These are phyloP conservation scores for Neodiprion pinetum DNA, from an alignment of 1,140 invertebrate species.

Conservation along the genomic window DNA sequence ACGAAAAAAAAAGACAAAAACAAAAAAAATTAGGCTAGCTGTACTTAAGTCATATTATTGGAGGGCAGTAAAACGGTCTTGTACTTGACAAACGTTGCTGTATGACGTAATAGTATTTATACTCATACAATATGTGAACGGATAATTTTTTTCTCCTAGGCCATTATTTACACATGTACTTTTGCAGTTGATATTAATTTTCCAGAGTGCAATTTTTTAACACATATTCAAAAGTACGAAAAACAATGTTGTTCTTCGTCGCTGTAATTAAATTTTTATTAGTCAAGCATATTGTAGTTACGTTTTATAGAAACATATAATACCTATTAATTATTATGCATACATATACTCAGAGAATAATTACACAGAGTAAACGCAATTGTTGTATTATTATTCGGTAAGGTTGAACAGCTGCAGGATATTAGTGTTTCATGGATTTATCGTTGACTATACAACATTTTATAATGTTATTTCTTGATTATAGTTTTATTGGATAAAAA, in stretches of 20 bases:
- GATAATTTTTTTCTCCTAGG: too few relatives aligned
- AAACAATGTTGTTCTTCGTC: too few relatives aligned
- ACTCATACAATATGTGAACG: too few relatives aligned
- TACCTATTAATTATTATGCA: neutral
- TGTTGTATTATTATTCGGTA: slow-evolving; percentile 26
- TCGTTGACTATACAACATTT: slow-evolving; percentile 34
- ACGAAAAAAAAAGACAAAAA: too few relatives aligned
- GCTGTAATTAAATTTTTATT: too few relatives aligned
- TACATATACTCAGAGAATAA: neutral
- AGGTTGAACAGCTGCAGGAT: slow-evolving; percentile 17
- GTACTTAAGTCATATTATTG: neutral
- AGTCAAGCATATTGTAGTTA: too few relatives aligned
- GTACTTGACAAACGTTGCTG: neutral
- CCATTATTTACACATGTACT: too few relatives aligned
- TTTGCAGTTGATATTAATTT: too few relatives aligned
- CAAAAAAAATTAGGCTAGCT: neutral
- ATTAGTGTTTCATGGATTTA: slow-evolving; percentile 18
- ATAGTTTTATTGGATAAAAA: slow-evolving; percentile 15
- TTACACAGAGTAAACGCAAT: slow-evolving; percentile 30
- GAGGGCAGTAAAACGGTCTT: neutral
- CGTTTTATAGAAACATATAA: neutral
- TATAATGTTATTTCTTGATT: slow-evolving; percentile 29
- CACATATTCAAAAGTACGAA: too few relatives aligned
- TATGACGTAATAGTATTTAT: neutral
- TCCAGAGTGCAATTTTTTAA: too few relatives aligned